These are phyloP conservation scores for Tachyglossus aculeatus DNA, from an alignment of 2,797 vertebrate species.

Conservation along the genomic window DNA sequence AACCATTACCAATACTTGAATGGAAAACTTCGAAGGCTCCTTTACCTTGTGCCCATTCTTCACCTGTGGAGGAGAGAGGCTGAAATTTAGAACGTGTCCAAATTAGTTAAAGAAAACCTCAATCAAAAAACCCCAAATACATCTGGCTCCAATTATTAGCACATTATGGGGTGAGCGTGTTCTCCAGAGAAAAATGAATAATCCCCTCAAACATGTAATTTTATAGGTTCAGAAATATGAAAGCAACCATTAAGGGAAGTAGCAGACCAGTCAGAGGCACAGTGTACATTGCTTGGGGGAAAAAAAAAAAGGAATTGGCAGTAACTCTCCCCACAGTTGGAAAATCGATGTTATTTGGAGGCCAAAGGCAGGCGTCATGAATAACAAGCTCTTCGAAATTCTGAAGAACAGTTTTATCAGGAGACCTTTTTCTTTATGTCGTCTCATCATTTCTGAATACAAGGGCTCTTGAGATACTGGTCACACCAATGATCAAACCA, in stretches of 20 bases:
- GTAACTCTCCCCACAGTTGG: background rate
- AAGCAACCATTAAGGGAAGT: slow-evolving; percentile 20
- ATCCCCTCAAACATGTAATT: slow-evolving; percentile 45
- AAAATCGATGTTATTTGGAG: background rate
- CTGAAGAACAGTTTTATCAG: slow-evolving; percentile 13
- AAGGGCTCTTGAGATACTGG: background rate
- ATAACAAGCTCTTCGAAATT: slow-evolving; percentile 30
- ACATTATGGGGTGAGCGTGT: slow-evolving; percentile 13
- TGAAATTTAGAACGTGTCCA: slow-evolving; percentile 61
- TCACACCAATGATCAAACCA: no score
- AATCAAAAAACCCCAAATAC: slow-evolving; percentile 48
- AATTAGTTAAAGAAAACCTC: slow-evolving; percentile 47
- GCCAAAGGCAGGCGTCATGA: background rate
- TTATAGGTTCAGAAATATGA: slow-evolving; percentile 45
- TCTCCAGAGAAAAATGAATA: slow-evolving; percentile 55
- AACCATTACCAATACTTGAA: slow-evolving; percentile 40
- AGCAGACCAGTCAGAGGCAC: slow-evolving; percentile 26
- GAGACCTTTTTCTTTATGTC: no score
- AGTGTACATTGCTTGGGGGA: background rate
- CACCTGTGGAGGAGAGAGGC: slow-evolving; percentile 50
- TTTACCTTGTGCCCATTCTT: slow-evolving; percentile 63
- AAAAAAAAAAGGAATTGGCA: slow-evolving; percentile 43
- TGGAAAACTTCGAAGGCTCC: slow-evolving; percentile 53
- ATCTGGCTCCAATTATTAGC: slow-evolving; percentile 70
- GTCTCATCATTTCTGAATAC: background rate